These are phyloP conservation scores for Andricus curvator DNA, from an alignment of 2,888 invertebrate species.

Conservation along the genomic window DNA sequence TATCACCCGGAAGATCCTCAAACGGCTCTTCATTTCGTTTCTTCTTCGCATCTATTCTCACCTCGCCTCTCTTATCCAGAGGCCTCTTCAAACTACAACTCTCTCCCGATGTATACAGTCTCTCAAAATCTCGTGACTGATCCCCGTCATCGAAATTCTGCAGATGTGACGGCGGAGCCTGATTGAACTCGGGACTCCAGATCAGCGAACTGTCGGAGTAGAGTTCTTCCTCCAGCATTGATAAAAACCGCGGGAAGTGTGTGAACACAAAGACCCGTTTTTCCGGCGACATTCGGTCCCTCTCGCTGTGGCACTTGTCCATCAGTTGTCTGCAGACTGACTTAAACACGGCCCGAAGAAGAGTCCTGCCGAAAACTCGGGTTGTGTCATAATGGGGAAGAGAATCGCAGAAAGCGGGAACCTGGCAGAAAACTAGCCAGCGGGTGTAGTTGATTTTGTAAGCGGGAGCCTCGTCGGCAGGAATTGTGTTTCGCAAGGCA, in stretches of 20 bases:
- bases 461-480: conserved; percentile 89
- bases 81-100: conserved; percentile 30
- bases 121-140: conserved; percentile 48
- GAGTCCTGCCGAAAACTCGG: conserved; percentile 92
- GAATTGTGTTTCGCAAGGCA: conserved; percentile 85
- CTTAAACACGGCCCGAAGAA: conserved; percentile 91
- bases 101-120: conserved; percentile 4
- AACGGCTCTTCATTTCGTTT: conserved; percentile 78
- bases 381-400: conserved; percentile 94
- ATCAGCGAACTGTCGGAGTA: conserved; percentile 92
- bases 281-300: conserved; percentile 93
- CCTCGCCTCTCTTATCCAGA: conserved; percentile 62
- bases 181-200: conserved; percentile 95
- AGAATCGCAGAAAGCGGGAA: conserved; percentile 97
- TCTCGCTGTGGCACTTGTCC: conserved; percentile 93
- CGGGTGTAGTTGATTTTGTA: conserved; percentile 96
- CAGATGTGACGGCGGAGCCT: conserved; percentile 84
- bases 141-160: conserved; percentile 78
- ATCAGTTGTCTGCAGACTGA: conserved; percentile 92
- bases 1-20: conserved; percentile 86
- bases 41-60: conserved; percentile 66
- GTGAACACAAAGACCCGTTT: conserved; percentile 90
- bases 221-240: conserved; percentile 92
- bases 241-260: conserved; percentile 95
- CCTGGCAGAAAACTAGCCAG: conserved; percentile 97